phyloP scores from a whole-genome alignment of 2,113 vertebrate genomes.

The Pelecanus crispus region DNA sequence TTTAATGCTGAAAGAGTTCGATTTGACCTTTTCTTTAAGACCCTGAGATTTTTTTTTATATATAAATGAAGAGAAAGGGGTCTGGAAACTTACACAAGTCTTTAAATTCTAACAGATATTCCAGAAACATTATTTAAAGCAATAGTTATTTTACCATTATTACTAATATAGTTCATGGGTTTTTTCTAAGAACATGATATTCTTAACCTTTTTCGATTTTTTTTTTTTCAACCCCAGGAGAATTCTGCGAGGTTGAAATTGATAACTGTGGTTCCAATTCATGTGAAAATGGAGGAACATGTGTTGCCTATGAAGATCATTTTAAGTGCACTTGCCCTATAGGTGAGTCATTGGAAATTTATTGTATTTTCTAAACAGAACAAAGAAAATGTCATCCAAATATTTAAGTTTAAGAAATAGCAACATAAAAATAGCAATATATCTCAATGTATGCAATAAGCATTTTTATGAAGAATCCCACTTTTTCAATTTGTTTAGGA shows the following conservation, averaged over 20 bases:
- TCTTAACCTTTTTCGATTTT: background rate
- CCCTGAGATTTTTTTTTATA: background rate
- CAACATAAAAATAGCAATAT: background rate
- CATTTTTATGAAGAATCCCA: background rate
- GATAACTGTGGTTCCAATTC: constrained; percentile 68
- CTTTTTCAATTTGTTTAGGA: background rate
- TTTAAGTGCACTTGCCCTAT: constrained; percentile 75
- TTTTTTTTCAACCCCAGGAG: constrained; percentile 55
- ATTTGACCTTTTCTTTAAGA: background rate
- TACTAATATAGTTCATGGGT: accelerated
- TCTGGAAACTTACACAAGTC: background rate
- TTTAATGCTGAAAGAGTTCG: background rate
- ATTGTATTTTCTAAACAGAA: background rate
- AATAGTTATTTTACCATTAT: background rate
- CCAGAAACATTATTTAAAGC: background rate
- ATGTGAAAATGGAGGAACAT: constrained; percentile 78
- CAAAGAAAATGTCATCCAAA: background rate
- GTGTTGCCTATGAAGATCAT: constrained; percentile 58
- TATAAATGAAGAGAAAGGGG: background rate
- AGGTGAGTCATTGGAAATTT: constrained; percentile 62
- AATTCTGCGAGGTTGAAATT: constrained; percentile 72
- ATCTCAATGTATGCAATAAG: background rate
- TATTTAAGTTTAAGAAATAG: background rate
- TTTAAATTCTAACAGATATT: background rate
- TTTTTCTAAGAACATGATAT: background rate